Base-by-base conservation (phyloP, 2,888 invertebrate genomes). In the Dynastes tityus region DNA sequence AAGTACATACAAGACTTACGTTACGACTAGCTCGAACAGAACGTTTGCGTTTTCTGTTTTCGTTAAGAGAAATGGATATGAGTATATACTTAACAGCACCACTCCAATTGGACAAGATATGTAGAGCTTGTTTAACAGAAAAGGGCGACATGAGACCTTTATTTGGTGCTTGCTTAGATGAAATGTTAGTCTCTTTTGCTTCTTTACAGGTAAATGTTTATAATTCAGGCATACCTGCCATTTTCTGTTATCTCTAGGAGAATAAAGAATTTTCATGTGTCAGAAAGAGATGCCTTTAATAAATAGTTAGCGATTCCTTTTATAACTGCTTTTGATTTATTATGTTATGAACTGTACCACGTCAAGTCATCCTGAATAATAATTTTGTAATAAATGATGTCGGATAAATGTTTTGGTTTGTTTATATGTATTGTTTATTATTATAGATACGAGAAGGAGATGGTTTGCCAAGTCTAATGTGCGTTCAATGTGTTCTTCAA, bases 401-500 rank as follows among this genome's bases (percentile, higher is more conserved):
- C 45, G 11, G 8, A 45, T 45, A 45, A 45, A 11, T 11, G 2
- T 45, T 45, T 11, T 2, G 45, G 45, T 45, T 8, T 45, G 45
- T 45, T 45, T 45, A 45, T 45, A 45, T 45, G 11, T 6, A 8
- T 29, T 49, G 2, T 37, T 40, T 45, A n/a, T 74, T 70, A 27
- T 64, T 65, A 9, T 67, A 79, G 79, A 74, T 79, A 40, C 77
- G 87, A 75, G 85, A 88, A 85, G 88, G 87, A 65, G 90, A 91
- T 86, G 90, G 90, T 27, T 85, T 90, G 73, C 90, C 90, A 16
- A 86, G 88, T 80, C 85, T 88, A 11, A 88, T 91, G 86, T 91
- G 90, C 81, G 89, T 90, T n/a, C 90, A 90, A 82, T 91, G 90
- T 82, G 89, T 90, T 49, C 82, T 90, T 8, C 90, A 90, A 83